Conservation (phyloP, 2,888 invertebrate genomes). For the Brenthis ino region DNA sequence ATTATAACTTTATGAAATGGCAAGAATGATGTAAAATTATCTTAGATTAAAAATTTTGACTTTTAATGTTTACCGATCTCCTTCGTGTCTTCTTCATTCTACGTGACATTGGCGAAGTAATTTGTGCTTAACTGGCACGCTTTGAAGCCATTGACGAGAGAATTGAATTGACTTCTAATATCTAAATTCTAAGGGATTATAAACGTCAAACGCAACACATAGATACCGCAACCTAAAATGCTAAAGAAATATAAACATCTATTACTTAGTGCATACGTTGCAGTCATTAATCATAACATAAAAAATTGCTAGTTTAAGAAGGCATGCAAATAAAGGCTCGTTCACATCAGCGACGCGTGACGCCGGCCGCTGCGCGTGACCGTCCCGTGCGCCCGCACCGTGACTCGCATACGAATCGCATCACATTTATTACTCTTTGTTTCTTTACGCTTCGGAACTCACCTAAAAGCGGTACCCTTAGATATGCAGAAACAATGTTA, state of each 20-base stretch:
- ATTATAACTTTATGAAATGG: too few species aligned
- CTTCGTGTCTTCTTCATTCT: too few species aligned
- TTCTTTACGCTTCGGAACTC: constrained; percentile 68
- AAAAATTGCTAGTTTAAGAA: constrained; percentile 12
- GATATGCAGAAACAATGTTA: constrained; percentile 19
- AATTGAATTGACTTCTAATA: too few species aligned
- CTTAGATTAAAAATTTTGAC: too few species aligned
- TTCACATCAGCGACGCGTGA: constrained; percentile 70
- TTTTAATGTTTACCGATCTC: too few species aligned
- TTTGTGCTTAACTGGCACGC: too few species aligned
- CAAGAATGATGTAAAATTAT: too few species aligned
- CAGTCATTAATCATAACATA: constrained; percentile 9
- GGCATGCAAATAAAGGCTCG: constrained; percentile 67
- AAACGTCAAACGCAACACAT: too few species aligned
- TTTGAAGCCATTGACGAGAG: too few species aligned
- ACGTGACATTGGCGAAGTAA: too few species aligned
- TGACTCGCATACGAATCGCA: constrained; percentile 68
- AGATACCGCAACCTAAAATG: background rate
- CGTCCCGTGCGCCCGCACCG: constrained; percentile 73
- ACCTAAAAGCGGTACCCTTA: constrained; percentile 66
- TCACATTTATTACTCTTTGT: constrained; percentile 56
- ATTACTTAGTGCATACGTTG: too few species aligned
- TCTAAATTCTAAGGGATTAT: too few species aligned
- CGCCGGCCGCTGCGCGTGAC: constrained; percentile 62
- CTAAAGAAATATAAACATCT: background rate